phyloP scores from a whole-genome alignment of 1,140 invertebrate genomes.

The Rhagoletis zephyria region DNA sequence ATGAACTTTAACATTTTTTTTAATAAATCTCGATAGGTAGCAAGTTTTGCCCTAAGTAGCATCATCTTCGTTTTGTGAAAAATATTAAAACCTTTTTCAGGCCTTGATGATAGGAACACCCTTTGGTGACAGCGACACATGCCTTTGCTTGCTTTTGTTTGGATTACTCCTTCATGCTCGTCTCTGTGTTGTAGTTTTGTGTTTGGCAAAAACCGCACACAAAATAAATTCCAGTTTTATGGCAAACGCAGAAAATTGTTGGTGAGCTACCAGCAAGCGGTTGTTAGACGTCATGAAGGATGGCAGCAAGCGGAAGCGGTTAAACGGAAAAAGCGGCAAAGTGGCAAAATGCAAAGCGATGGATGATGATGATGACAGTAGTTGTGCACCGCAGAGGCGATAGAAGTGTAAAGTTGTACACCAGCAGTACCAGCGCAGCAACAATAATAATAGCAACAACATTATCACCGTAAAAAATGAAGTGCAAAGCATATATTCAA shows the following conservation, averaged over 20 bases:
- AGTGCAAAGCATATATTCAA: too few relatives aligned
- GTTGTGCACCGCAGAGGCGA: not conserved
- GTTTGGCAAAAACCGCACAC: conserved; percentile 48
- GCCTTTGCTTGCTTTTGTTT: not conserved
- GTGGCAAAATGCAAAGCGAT: conserved; percentile 8
- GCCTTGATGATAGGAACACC: too few relatives aligned
- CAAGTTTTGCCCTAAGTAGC: too few relatives aligned
- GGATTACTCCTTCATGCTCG: not conserved
- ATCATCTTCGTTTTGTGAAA: too few relatives aligned
- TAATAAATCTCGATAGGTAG: too few relatives aligned
- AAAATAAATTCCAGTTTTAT: conserved; percentile 50
- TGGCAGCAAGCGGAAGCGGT: not conserved
- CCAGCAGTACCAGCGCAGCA: not conserved
- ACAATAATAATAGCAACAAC: not conserved
- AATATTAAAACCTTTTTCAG: too few relatives aligned
- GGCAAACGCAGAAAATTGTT: conserved; percentile 43
- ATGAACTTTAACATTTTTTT: too few relatives aligned
- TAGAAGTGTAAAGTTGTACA: conserved; percentile 8
- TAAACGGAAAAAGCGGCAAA: conserved; percentile 7
- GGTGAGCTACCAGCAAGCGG: conserved; percentile 15
- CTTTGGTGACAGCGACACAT: too few relatives aligned
- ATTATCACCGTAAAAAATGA: not conserved
- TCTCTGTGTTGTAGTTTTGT: conserved; percentile 20
- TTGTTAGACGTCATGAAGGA: not conserved
- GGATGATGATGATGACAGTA: conserved; percentile 34